Percentiles rank a stretch among this genome's conserved stretches.
phyloP scores from a whole-genome alignment of 2,797 vertebrate species.

The Neostethus bicornis region DNA sequence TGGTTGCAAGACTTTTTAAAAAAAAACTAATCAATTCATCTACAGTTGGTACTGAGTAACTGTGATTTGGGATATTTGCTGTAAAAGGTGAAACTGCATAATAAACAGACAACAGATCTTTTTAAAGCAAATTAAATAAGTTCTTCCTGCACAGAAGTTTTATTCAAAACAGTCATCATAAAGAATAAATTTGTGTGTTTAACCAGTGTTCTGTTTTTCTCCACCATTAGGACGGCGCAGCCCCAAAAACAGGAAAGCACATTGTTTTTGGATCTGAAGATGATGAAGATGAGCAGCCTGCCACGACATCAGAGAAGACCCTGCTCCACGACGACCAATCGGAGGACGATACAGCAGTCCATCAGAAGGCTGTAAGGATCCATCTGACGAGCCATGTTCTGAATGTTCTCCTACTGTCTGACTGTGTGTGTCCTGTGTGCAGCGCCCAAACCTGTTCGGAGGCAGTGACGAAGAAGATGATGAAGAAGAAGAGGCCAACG shows the following conservation, averaged over 20 bases:
- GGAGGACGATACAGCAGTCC: constrained; percentile 18
- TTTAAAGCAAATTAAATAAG: too few relatives aligned
- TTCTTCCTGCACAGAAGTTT: too few relatives aligned
- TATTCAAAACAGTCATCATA: too few relatives aligned
- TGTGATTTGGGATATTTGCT: too few relatives aligned
- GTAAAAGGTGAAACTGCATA: too few relatives aligned
- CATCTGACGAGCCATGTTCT: constrained; percentile 41
- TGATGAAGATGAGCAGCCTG: constrained; percentile 15
- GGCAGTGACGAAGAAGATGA: constrained; percentile 83
- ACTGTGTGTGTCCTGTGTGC: constrained; percentile 17
- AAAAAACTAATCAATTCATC: too few relatives aligned
- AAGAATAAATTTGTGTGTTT: too few relatives aligned
- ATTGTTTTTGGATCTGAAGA: constrained; percentile 87
- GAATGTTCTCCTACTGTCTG: not conserved
- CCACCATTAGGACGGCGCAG: constrained; percentile 76
- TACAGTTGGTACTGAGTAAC: too few relatives aligned
- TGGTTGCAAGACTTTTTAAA: too few relatives aligned
- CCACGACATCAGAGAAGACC: constrained; percentile 24
- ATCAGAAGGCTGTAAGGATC: constrained; percentile 14
- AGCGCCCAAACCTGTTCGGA: constrained; percentile 81
- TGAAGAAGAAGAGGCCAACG: constrained; percentile 71
- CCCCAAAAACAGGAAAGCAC: constrained; percentile 80
- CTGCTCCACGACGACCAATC: constrained; percentile 54
- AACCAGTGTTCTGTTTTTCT: not conserved
- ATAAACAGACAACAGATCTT: too few relatives aligned